A percentile compares a stretch with the other conserved stretches of the same genome.
phyloP scores from a whole-genome alignment of 2,888 invertebrate genomes.

The Keiferia lycopersicella region DNA sequence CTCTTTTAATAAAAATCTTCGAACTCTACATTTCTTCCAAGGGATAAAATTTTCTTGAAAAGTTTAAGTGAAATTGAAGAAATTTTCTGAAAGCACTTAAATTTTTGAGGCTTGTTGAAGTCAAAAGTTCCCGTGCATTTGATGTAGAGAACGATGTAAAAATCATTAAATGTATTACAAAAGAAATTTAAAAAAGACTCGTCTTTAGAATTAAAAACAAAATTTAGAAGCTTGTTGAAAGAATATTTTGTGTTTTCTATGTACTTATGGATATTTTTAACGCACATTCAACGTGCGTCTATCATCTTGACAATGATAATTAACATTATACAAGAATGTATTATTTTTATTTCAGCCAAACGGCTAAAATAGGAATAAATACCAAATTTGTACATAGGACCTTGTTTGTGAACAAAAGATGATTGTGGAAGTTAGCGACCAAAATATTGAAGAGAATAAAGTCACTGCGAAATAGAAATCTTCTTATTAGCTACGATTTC shows the following conservation, averaged over 20 bases:
- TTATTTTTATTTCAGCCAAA: not conserved
- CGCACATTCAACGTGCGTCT: too few relatives aligned
- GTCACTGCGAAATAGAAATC: not conserved
- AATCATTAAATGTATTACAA: not conserved
- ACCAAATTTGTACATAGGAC: not conserved
- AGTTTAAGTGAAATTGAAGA: slow-evolving; percentile 20
- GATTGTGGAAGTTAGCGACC: not conserved
- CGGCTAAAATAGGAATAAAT: not conserved
- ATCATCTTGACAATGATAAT: not conserved
- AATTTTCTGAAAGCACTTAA: slow-evolving; percentile 14
- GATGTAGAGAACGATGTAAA: not conserved
- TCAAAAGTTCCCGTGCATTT: slow-evolving; percentile 6
- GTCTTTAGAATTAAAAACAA: too few relatives aligned
- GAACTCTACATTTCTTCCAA: slow-evolving; percentile 19
- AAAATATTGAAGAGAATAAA: not conserved
- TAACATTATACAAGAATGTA: not conserved
- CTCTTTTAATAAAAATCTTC: not conserved
- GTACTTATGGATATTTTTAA: too few relatives aligned
- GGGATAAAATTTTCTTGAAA: slow-evolving; percentile 25
- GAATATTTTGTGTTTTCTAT: too few relatives aligned
- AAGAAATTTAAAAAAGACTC: not conserved
- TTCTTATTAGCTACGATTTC: slow-evolving; percentile 16
- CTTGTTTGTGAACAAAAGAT: not conserved
- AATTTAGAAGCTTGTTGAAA: too few relatives aligned
- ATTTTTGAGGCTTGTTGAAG: not conserved